A percentile compares a stretch with the other conserved stretches of the same genome.
Evolutionary conservation across 2,113 vertebrate genomes (phyloP).

Genomic region (Bubo blakistoni): DNA sequence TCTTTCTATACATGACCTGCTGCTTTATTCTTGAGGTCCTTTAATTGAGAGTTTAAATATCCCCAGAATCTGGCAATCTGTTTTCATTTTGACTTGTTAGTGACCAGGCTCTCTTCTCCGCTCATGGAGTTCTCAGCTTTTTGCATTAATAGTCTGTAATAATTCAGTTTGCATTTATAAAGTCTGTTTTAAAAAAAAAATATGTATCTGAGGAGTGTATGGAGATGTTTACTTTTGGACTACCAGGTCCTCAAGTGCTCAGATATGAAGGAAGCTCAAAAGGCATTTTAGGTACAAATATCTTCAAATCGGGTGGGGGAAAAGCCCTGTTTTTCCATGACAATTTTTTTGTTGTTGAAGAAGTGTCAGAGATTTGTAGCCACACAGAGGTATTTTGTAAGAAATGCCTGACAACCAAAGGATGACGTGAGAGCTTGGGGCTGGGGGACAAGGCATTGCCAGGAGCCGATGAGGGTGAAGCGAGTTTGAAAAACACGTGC

Average conservation of each 20-base stretch:
- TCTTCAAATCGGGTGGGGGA: rapidly evolving
- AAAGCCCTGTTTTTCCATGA: not conserved
- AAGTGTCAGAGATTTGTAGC: not conserved
- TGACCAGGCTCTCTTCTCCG: not conserved
- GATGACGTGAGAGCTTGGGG: not conserved
- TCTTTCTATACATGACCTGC: not conserved
- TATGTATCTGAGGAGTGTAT: not conserved
- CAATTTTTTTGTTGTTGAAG: not conserved
- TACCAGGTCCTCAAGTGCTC: not conserved
- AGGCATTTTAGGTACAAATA: not conserved
- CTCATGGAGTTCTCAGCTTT: not conserved
- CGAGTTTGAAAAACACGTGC: not conserved
- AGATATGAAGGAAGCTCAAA: not conserved
- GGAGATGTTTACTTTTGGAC: not conserved
- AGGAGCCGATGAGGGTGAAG: not conserved
- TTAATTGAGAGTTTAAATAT: not conserved
- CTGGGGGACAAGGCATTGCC: not conserved
- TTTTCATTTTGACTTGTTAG: not conserved
- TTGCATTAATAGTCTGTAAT: not conserved
- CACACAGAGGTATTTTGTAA: not conserved
- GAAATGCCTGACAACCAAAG: not conserved
- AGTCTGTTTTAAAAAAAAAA: not conserved
- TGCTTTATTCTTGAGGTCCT: not conserved
- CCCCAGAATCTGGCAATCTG: not conserved
- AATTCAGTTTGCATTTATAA: not conserved